Conservation (phyloP, 2,888 invertebrate genomes). For the Linnaemya vulpina region DNA sequence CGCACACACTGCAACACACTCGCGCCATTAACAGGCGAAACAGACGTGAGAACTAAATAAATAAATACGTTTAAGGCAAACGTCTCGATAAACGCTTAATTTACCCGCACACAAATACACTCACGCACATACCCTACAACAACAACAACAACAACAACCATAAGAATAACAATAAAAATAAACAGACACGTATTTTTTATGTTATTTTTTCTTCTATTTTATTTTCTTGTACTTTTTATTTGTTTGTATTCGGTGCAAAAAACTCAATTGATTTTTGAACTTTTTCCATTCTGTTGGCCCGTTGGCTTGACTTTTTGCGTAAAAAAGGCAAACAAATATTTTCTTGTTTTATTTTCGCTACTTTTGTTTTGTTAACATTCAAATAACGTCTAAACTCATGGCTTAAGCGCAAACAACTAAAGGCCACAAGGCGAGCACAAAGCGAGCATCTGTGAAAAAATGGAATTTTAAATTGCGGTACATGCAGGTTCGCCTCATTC, state of each 20-base stretch:
- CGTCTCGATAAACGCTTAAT: conserved; percentile 41
- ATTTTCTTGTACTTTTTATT: conserved; percentile 15
- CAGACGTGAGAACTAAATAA: conserved; percentile 44
- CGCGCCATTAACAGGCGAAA: neutral
- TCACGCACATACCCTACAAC: conserved; percentile 5
- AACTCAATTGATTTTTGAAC: conserved; percentile 63
- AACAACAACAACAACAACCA: neutral
- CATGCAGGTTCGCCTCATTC: conserved; percentile 4
- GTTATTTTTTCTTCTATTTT: too few relatives aligned
- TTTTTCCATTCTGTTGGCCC: conserved; percentile 18
- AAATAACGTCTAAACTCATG: conserved; percentile 66
- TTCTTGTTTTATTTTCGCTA: neutral
- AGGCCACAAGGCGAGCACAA: conserved; percentile 40
- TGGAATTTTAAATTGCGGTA: conserved; percentile 7
- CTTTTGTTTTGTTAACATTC: conserved; percentile 29
- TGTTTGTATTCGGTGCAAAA: conserved; percentile 42
- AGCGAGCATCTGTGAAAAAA: conserved; percentile 59
- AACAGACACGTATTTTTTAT: conserved; percentile 48
- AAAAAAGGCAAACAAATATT: conserved; percentile 12
- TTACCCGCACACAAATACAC: conserved; percentile 13
- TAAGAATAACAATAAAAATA: neutral
- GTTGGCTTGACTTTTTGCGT: conserved; percentile 17
- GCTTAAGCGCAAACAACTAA: conserved; percentile 65
- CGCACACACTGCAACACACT: neutral
- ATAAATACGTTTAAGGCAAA: conserved; percentile 44